Evolutionary conservation across 2,888 invertebrate genomes (phyloP), one percentile per base, ranked within the genome.

Genomic region (Beris chalybata): DNA sequence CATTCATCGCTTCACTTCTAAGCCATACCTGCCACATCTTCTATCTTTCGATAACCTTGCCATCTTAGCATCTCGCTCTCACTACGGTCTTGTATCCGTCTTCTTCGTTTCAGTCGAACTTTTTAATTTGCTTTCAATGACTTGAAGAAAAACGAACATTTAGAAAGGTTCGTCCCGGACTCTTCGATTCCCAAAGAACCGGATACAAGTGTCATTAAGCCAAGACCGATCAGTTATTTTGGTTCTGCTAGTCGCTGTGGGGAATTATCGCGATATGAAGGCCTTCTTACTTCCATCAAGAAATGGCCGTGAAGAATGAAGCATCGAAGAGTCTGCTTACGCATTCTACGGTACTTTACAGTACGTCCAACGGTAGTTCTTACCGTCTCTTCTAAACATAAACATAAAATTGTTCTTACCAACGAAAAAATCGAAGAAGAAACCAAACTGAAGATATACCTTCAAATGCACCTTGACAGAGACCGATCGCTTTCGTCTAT

Each of bases 321-420:
- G 38, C 38, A 38, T 47, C 45, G 32, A 7, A 9, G 15, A 13
- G 50, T 45, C n/a, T 32, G n/a, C 50, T 13, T 45, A 38, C 38
- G 38, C 50, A 61, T 50, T 50, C 30, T 61, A 61, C 59, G 59
- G 59, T 61, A 61, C 12, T 61, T 61, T 61, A 50, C 59, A 61
- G 48, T 48, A 61, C 38, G 32, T 6, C 13, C 15, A 61, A 61
- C 59, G 59, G 59, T 61, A 61, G 59, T 50, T 61, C 48, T 45
- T 29, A 29, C 12, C 31, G 58, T 44, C 38, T 38, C 38, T 5
- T 22, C 7, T 9, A 29, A 32, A 55, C 11, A 32, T 55, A 55
- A 55, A 47, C 30, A 29, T 30, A 29, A 47, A 38, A 45, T 29
- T 45, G 58, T 29, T 45, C 45, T 47, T 58, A 12, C 22, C 15